Percentiles rank a stretch among this genome's conserved stretches.
Evolutionary conservation across 1,140 invertebrate species (phyloP).

Genomic region (Cataglyphis hispanica): DNA sequence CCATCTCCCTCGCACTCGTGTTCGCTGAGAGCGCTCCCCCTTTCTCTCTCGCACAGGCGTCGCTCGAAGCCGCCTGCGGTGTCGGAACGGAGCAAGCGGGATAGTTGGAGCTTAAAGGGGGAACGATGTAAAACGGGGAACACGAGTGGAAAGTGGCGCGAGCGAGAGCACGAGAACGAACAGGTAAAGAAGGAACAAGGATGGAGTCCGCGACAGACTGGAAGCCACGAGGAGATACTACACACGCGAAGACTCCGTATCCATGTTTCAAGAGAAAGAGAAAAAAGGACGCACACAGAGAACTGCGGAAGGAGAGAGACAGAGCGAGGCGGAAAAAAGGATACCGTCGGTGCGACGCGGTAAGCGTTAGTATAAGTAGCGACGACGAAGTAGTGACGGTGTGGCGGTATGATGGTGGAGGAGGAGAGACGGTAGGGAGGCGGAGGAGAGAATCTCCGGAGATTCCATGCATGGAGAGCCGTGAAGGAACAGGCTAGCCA

Average conservation of each 20-base stretch:
- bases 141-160: conserved; percentile 51
- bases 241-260: conserved; percentile 45
- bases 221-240: conserved; percentile 60
- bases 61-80: conserved; percentile 68
- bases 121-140: conserved; percentile 18
- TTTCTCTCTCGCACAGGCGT: conserved; percentile 63
- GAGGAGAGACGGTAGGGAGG: conserved; percentile 46
- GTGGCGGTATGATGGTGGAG: conserved; percentile 3
- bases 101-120: conserved; percentile 39
- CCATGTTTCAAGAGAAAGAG: conserved; percentile 19
- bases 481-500: conserved; percentile 76
- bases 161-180: conserved; percentile 22
- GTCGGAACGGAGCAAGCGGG: conserved; percentile 61
- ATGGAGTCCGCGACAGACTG: conserved; percentile 62
- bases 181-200: conserved; percentile 29
- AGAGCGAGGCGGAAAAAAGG: conserved; percentile 30
- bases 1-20: conserved; percentile 37
- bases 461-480: conserved; percentile 83
- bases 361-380: conserved; percentile 63
- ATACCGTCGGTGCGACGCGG: conserved; percentile 46
- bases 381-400: conserved; percentile 52
- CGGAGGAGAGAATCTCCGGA: conserved; percentile 78
- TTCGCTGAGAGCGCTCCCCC: conserved; percentile 37
- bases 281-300: not conserved
- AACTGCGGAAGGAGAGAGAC: conserved; percentile 35